Evolutionary conservation across 2,888 invertebrate genomes (phyloP).

Genomic region (Itoplectis maculator): DNA sequence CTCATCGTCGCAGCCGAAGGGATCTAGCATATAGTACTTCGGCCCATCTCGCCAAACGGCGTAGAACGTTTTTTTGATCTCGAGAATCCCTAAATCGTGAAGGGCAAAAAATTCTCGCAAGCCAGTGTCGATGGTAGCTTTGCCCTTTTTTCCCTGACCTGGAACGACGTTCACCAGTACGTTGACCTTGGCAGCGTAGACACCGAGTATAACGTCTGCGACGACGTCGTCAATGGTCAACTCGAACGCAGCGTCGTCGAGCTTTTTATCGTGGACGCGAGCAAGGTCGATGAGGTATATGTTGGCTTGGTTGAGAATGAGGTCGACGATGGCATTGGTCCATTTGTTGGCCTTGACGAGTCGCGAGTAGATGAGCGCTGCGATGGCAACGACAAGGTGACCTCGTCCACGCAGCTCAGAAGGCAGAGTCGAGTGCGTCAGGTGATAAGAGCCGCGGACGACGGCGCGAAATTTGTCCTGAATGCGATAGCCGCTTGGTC

Average conservation of each 20-base stretch:
- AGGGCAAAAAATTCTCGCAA: slow-evolving; percentile 77
- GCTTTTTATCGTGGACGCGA: slow-evolving; percentile 76
- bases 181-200: slow-evolving; percentile 80
- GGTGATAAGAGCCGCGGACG: slow-evolving; percentile 79
- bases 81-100: slow-evolving; percentile 75
- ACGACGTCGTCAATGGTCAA: slow-evolving; percentile 77
- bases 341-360: slow-evolving; percentile 79
- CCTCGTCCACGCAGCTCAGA: slow-evolving; percentile 75
- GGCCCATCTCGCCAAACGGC: slow-evolving; percentile 80
- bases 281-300: slow-evolving; percentile 80
- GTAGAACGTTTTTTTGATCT: slow-evolving; percentile 78
- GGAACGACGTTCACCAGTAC: slow-evolving; percentile 77
- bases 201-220: slow-evolving; percentile 80
- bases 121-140: slow-evolving; percentile 73
- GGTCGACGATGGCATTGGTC: slow-evolving; percentile 78
- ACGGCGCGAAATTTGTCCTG: slow-evolving; percentile 77
- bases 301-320: slow-evolving; percentile 82
- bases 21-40: slow-evolving; percentile 81
- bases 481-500: slow-evolving; percentile 77
- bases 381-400: slow-evolving; percentile 78
- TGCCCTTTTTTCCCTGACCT: slow-evolving; percentile 75
- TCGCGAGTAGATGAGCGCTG: slow-evolving; percentile 78
- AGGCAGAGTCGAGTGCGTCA: slow-evolving; percentile 75
- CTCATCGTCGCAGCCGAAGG: slow-evolving; percentile 79
- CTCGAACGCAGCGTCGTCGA: slow-evolving; percentile 76